Evolutionary conservation across 2,888 invertebrate species (phyloP).

Genomic region (Chouioia cunea): DNA sequence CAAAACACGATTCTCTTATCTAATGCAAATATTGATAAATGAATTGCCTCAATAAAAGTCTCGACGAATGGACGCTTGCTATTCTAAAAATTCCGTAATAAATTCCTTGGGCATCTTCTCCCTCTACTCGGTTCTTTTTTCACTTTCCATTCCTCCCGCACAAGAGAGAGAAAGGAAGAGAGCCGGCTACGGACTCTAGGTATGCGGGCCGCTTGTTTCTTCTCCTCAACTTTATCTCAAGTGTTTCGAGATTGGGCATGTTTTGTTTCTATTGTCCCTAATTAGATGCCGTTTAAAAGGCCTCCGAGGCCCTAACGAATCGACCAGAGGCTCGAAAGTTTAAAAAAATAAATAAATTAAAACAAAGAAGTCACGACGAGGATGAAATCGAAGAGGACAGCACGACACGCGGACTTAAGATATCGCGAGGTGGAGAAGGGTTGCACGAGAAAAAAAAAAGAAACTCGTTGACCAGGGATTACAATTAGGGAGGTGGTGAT

Average conservation of each 20-base stretch:
- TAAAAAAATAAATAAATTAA: slow-evolving; percentile 2
- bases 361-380: not conserved
- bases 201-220: slow-evolving; percentile 51
- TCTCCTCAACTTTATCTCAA: slow-evolving; percentile 58
- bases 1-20: slow-evolving; percentile 39
- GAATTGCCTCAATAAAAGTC: slow-evolving; percentile 39
- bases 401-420: slow-evolving; percentile 35
- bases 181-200: slow-evolving; percentile 40
- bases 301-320: slow-evolving; percentile 57
- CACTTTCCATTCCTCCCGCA: slow-evolving; percentile 25
- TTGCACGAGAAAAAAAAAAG: slow-evolving; percentile 2
- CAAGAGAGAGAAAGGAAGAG: slow-evolving; percentile 4
- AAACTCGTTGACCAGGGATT: slow-evolving; percentile 13
- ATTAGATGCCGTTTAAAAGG: slow-evolving; percentile 64
- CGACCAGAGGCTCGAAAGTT: slow-evolving; percentile 48
- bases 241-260: slow-evolving; percentile 62
- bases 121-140: slow-evolving; percentile 20
- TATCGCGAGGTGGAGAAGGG: slow-evolving; percentile 1
- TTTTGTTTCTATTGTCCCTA: slow-evolving; percentile 65
- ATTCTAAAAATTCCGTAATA: slow-evolving; percentile 44
- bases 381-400: slow-evolving; percentile 36
- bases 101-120: slow-evolving; percentile 39
- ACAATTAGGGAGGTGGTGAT: slow-evolving; percentile 15
- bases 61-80: slow-evolving; percentile 10
- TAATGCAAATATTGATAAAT: slow-evolving; percentile 43